Evolutionary conservation across 1,140 invertebrate genomes (phyloP), one percentile per base, ranked within the genome.

Genomic region (Venturia canescens): DNA sequence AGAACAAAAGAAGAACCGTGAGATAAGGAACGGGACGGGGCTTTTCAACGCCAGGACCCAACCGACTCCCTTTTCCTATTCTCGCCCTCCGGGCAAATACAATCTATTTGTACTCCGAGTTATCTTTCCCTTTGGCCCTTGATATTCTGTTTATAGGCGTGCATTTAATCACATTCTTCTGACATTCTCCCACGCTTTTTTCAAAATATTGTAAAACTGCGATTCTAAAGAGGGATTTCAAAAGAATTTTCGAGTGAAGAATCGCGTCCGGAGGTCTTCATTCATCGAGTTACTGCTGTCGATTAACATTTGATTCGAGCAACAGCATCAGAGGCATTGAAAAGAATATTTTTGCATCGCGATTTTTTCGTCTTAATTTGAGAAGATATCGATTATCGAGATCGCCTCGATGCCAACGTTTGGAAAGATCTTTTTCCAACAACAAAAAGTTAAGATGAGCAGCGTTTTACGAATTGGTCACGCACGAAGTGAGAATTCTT

Each of bases 41-140:
- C 3, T 63, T 15, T 63, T 15, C 27, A 63, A 63, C 23, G 15
- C 9, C 23, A 21, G 60, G n/a, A 23, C 60, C 60, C 60, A 63
- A 23, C 60, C 1, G n/a, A 23, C 60, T 63, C 60, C 9, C 23
- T 63, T 26, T 23, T 63, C 60, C 60, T 26, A 23, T 11, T 1
- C 60, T 63, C 4, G 4, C 11, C 27, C 3, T 23, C 23, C 4
- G 7, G 23, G 60, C 60, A 26, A 63, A 63, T 26, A 63, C 60
- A 5, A 27, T 63, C 1, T 63, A 63, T 63, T 63, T 63, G 60
- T 63, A 63, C 60, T 63, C 7, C 60, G 23, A 63, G 60, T 26
- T 63, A 63, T 63, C 7, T 63, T 63, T 63, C 23, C 27, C 27
- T 1, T 63, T 18, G 21, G 60, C 3, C 11, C 60, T 26, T 26